Evolutionary conservation across 2,113 vertebrate species (phyloP).

Genomic region (Microtus oregoni): DNA sequence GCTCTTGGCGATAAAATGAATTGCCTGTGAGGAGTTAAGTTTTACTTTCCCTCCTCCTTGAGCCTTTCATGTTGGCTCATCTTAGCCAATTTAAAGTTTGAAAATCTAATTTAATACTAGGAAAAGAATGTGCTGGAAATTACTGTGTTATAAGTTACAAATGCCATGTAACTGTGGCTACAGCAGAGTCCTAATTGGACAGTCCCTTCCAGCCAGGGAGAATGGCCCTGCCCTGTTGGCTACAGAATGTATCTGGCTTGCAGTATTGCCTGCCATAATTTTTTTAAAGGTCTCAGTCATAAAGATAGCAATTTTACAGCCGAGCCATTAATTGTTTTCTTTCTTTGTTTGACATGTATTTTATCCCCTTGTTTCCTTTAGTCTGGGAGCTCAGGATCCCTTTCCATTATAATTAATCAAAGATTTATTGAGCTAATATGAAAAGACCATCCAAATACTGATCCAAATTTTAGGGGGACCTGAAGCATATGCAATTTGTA

Average conservation of each 20-base stretch:
- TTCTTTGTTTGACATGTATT: slow-evolving; percentile 6
- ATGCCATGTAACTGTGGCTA: not conserved
- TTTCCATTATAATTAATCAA: not conserved
- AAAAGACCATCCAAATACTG: not conserved
- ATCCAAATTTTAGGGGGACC: not conserved
- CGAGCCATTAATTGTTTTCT: slow-evolving; percentile 6
- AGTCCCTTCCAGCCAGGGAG: not conserved
- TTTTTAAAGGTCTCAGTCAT: slow-evolving; percentile 12
- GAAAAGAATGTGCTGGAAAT: not conserved
- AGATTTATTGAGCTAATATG: slow-evolving; percentile 2
- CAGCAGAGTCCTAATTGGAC: not conserved
- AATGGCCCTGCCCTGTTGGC: not conserved
- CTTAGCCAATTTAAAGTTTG: slow-evolving; percentile 14
- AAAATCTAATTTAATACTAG: not conserved
- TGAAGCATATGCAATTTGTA: not conserved
- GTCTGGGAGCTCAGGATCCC: not conserved
- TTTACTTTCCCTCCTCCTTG: not conserved
- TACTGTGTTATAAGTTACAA: not conserved
- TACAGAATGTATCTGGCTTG: not conserved
- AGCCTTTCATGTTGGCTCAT: not conserved
- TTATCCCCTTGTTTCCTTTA: slow-evolving; percentile 29
- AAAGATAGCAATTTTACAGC: slow-evolving; percentile 21
- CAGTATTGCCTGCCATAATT: not conserved
- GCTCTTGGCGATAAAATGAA: not conserved
- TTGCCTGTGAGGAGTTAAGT: not conserved